Evolutionary conservation across 2,113 vertebrate species (phyloP), one percentile per base, ranked within the genome.

Genomic region (Nothobranchius kuhntae): DNA sequence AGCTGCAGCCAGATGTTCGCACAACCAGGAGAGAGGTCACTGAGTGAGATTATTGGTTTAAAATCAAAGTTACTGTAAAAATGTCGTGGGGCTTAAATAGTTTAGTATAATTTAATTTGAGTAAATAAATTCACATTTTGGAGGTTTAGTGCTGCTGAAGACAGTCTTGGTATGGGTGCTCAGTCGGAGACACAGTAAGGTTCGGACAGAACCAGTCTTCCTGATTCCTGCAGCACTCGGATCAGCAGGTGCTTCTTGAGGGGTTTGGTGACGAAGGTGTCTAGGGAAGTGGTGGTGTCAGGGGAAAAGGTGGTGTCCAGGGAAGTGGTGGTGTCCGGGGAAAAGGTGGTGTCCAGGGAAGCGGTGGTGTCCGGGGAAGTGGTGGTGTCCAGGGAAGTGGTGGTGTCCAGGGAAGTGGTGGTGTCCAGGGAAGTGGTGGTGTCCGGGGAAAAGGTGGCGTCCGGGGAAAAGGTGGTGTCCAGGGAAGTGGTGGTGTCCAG

Each of bases 241-340:
- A 93, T 87, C 67, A 93, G 76, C 64, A 93, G 21, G 1, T 73
- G 38, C 71, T 86, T 91, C 71, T 81, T 89, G 59, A 54, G 13
- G 8, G 13, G 0, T 17, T 65, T 9, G 35, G 48, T 3, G 36
- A n/a, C 8, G 47, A 14, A 12, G 15, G 15, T 13, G 35, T 56
- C 45, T 7, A 35, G 59, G 45, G 35, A 7, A 3, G 1, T 4
- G 40, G 15, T 17, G 53, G 14, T 12, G 2, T 78, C 38, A 10
- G 2, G 40, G 0, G 36, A 1, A 2, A 14, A 1, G 21, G 26
- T 15, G 40, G 60, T 30, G 2, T 30, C 30, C 30, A 4, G 30
- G 30, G 30, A 30, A 30, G 4, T 1, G 30, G 4, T 30, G 30
- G 30, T 30, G 26, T 30, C 26, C 26, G 26, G 26, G 26, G 26